phyloP scores from a whole-genome alignment of 2,888 invertebrate species.

The Rhingia rostrata region DNA sequence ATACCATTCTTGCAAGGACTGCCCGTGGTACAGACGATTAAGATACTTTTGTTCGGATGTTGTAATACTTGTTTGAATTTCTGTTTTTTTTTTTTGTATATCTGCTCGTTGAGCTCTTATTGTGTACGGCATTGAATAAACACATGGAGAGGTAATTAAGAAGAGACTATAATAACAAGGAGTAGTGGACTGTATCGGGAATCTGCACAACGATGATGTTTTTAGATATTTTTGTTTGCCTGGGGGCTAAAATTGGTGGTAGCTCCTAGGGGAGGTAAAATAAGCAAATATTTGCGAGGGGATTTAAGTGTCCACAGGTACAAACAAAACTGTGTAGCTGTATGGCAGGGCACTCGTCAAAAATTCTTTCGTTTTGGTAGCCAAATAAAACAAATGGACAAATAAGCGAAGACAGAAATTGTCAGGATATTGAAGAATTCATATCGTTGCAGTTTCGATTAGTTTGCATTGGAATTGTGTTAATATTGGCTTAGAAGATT shows the following conservation, averaged over 20 bases:
- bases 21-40: constrained; percentile 18
- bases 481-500: too few species aligned
- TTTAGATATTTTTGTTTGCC: constrained; percentile 8
- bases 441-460: too few species aligned
- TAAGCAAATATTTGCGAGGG: constrained; percentile 33
- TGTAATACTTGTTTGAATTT: constrained; percentile 39
- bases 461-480: too few species aligned
- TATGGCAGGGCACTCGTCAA: background rate
- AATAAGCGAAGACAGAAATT: too few species aligned
- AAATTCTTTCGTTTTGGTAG: too few species aligned
- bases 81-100: background rate
- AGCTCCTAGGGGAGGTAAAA: constrained; percentile 7
- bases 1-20: background rate
- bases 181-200: constrained; percentile 11
- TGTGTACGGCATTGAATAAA: constrained; percentile 20
- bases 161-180: constrained; percentile 26
- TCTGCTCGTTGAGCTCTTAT: background rate
- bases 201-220: constrained; percentile 19
- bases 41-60: constrained; percentile 28
- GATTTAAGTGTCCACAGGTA: constrained; percentile 17
- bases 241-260: constrained; percentile 5
- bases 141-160: constrained; percentile 63
- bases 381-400: too few species aligned
- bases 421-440: too few species aligned
- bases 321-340: background rate